Evolutionary conservation across 2,888 invertebrate species (phyloP).

Genomic region (Glaucopsyche alexis): DNA sequence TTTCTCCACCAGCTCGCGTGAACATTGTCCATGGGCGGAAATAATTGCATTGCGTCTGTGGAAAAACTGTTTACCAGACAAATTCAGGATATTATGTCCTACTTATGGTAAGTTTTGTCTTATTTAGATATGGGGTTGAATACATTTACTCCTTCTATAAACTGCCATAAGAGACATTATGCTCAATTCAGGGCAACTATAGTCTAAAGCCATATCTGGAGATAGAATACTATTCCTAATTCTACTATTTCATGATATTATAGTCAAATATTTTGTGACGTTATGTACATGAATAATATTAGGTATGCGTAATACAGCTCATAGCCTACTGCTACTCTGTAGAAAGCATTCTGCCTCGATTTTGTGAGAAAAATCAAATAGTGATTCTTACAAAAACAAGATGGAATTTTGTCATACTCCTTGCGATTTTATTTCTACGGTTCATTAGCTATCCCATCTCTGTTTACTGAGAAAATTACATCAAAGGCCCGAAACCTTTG

Average conservation of each 20-base stretch:
- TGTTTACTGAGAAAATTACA: not conserved
- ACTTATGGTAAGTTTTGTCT: not conserved
- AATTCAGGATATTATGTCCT: not conserved
- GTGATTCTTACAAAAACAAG: not conserved
- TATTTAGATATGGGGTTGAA: not conserved
- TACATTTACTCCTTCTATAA: not conserved
- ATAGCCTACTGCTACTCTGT: not conserved
- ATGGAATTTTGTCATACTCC: not conserved
- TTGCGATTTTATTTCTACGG: not conserved
- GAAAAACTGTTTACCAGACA: not conserved
- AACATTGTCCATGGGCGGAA: conserved; percentile 10
- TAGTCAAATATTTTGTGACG: no score
- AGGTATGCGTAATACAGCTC: not conserved
- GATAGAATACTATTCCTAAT: no score
- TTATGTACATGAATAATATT: no score
- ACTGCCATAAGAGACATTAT: no score
- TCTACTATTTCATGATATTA: no score
- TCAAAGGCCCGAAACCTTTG: not conserved
- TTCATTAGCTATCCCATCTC: not conserved
- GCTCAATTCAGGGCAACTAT: no score
- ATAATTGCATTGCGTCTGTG: not conserved
- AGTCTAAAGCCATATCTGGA: no score
- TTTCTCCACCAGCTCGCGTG: not conserved
- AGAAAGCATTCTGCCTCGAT: not conserved
- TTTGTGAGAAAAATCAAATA: not conserved